Base-by-base conservation (phyloP, 2,888 invertebrate species). In the Neoaliturus tenellus region DNA sequence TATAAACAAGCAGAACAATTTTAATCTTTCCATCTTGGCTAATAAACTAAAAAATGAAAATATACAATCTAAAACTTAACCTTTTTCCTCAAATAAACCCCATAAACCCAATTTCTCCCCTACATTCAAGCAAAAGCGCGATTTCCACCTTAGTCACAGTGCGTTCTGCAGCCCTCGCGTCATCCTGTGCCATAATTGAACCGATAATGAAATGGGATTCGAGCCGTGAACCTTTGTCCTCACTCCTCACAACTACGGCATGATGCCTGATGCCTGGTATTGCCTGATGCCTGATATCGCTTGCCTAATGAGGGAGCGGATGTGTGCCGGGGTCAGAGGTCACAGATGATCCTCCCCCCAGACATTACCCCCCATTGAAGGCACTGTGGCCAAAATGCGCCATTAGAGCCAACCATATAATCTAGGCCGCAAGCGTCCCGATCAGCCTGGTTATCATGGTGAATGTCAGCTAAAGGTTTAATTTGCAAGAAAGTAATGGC, bases 211-310 rank as follows among this genome's bases (percentile, higher is more conserved):
- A 35, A 2, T 44, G 17, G 44, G 12, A 44, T 44, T 14, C 3
- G 44, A 12, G 2, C 4, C n/a, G 12, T 44, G 12, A 12, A 10
- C 35, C 12, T 44, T 44, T 17, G 8, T 44, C 4, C 44, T 2
- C 4, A 44, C 44, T 4, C 35, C 6, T 35, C 44, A 6, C 12
- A 23, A 8, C 25, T 23, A 6, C 55, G 23, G 55, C 55, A 55
- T 23, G 20, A 55, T 1, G 23, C 20, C 5, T 55, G 23, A 55
- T 23, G 41, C 6, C 41, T 14, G 55, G 14, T 12, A 44, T 35
- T 14, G 44, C 55, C 55, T 55, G 55, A 55, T 55, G 55, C 23
- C 55, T 55, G 55, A 55, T 55, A 55, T 55, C 23, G 35, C 48
- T 48, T n/a, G 14, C 3, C 55, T 55, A 55, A 55, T 55, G 55